These are phyloP conservation scores for Cranoglanis bouderius DNA, from an alignment of 2,113 vertebrate species.

Conservation along the genomic window DNA sequence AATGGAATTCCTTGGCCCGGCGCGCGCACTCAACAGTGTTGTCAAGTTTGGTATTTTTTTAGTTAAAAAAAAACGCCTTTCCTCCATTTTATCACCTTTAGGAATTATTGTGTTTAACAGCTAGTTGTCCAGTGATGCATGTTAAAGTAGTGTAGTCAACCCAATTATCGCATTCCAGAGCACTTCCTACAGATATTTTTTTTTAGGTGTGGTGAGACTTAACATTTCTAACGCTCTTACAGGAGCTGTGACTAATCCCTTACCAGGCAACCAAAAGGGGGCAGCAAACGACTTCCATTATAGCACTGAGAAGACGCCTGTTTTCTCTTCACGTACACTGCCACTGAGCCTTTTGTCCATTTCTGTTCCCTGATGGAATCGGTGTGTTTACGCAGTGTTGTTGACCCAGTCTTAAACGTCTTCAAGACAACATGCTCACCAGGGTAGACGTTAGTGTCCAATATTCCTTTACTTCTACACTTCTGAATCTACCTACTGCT, in stretches of 20 bases:
- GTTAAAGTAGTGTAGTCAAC: background rate
- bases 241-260: background rate
- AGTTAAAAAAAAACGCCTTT: too few relatives aligned
- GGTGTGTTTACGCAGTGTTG: background rate
- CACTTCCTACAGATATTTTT: background rate
- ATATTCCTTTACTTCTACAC: background rate
- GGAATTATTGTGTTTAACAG: background rate
- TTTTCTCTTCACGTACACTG: background rate
- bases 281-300: slow-evolving; percentile 61
- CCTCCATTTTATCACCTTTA: background rate
- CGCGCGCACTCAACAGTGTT: background rate
- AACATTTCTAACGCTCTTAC: background rate
- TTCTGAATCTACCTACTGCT: background rate
- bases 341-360: background rate
- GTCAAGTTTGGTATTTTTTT: background rate
- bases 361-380: background rate
- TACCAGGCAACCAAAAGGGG: slow-evolving; percentile 57
- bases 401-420: background rate
- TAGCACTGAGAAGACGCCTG: background rate
- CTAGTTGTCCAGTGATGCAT: too few relatives aligned
- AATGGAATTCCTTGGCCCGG: slow-evolving; percentile 58
- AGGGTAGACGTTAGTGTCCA: too few relatives aligned
- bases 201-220: background rate
- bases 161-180: background rate
- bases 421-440: background rate